These are phyloP conservation scores for Leptinotarsa haldemani DNA, from an alignment of 2,888 invertebrate genomes.

Conservation along the genomic window DNA sequence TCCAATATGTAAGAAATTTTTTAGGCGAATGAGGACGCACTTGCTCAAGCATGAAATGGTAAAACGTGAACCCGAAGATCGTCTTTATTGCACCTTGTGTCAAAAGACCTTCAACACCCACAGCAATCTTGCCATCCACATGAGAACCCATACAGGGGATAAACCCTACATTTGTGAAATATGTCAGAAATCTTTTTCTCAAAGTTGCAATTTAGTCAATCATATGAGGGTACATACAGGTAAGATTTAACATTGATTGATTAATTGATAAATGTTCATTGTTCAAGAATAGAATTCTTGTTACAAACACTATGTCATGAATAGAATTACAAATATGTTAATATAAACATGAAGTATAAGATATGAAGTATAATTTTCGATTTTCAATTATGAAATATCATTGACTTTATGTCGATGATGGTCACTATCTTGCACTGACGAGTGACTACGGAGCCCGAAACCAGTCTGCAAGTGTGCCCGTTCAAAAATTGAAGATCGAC, in stretches of 20 bases:
- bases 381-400: too few species aligned
- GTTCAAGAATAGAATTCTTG: too few species aligned
- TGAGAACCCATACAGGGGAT: constrained; percentile 63
- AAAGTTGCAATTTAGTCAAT: constrained; percentile 64
- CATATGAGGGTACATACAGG: constrained; percentile 64
- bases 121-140: constrained; percentile 63
- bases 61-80: constrained; percentile 53
- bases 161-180: constrained; percentile 62
- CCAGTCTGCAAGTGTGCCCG: too few species aligned
- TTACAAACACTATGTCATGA: too few species aligned
- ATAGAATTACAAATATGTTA: too few species aligned
- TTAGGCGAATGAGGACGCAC: constrained; percentile 66
- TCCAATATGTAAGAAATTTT: constrained; percentile 63
- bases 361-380: too few species aligned
- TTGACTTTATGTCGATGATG: too few species aligned
- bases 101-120: constrained; percentile 60
- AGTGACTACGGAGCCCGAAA: too few species aligned
- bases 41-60: constrained; percentile 63
- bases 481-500: too few species aligned
- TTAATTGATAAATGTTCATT: too few species aligned
- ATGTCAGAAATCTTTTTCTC: constrained; percentile 63
- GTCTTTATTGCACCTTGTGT: constrained; percentile 57
- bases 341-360: too few species aligned
- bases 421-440: too few species aligned
- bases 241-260: constrained; percentile 26